Evolutionary conservation across 2,888 invertebrate species (phyloP), one percentile per base, ranked within the genome.

Genomic region (Dione vanillae): DNA sequence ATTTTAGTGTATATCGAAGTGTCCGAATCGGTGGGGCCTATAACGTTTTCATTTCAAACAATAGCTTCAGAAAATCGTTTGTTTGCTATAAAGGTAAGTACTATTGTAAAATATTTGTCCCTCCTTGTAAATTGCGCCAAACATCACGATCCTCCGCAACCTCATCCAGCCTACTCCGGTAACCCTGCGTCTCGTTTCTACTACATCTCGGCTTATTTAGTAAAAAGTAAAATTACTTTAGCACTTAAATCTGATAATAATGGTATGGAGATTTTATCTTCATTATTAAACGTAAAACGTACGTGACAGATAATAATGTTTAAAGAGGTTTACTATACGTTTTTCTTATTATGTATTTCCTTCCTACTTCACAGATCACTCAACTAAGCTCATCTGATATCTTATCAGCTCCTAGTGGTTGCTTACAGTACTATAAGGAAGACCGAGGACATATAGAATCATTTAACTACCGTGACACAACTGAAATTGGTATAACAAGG

Each of bases 1-100:
- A 47, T 49, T 90, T 14, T 83, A 97, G 97, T 96, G 70, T 96
- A 96, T 80, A 89, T 97, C 14, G 96, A 96, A 84, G 96, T 96
- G 14, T 94, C 94, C 6, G 93, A 94, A 67, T 87, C 94, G 0
- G 83, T 88, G 0, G 96, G 96, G 0, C 96, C 96, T 14, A 86
- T 96, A 41, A 94, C 94, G 82, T 76, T 97, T 5, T 94, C 96
- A 12, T 93, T 97, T 7, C 94, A 96, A 79, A 94, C 95, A 0
- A 92, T 92, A 58, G 90, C 93, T 0, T 84, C 90, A 0, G 94
- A 94, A 12, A 90, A 87, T 35, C 93, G 96, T 78, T 85, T 95
- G 0, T 96, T 95, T 82, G 94, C 95, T 68, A 94, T 96, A 14
- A 95, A 95, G 90, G 92, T 96, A 68, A 69, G 27, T 5, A n/a